Percentiles rank a stretch among this genome's conserved stretches.
Conservation (phyloP, 2,113 vertebrate genomes). For the Brachyhypopomus gauderio region DNA sequence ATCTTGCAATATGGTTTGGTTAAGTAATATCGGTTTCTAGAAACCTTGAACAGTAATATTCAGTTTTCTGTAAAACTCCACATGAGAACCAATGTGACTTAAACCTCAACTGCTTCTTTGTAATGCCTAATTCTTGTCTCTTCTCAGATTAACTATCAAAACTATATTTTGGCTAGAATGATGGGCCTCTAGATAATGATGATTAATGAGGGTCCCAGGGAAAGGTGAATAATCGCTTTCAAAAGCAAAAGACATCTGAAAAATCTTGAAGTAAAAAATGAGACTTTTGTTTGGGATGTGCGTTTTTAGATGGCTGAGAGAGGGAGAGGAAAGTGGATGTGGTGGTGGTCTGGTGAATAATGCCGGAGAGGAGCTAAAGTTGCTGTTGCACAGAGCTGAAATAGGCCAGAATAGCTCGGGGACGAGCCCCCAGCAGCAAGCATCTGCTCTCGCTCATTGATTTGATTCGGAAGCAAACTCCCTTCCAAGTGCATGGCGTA, state of each 20-base stretch:
- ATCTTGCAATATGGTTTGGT: neutral
- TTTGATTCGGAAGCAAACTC: constrained; percentile 44
- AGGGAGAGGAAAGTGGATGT: neutral
- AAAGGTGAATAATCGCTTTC: neutral
- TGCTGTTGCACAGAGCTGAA: constrained; percentile 11
- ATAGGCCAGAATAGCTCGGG: constrained; percentile 24
- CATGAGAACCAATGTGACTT: neutral
- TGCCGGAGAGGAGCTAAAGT: constrained; percentile 2
- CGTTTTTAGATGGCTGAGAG: neutral
- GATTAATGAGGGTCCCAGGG: neutral
- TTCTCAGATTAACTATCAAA: too few species aligned
- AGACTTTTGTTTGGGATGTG: neutral
- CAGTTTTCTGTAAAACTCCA: neutral
- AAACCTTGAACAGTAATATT: neutral
- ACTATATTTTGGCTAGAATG: too few species aligned
- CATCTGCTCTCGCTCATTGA: constrained; percentile 41
- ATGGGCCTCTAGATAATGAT: neutral
- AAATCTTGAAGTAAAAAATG: neutral
- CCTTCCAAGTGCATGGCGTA: constrained; percentile 33
- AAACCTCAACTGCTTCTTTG: neutral
- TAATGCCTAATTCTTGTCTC: neutral
- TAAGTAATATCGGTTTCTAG: neutral
- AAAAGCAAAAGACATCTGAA: neutral
- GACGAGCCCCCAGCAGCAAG: constrained; percentile 49
- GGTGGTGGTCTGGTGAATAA: neutral